phyloP scores from a whole-genome alignment of 2,888 invertebrate genomes.

The Amphimallon solstitiale region DNA sequence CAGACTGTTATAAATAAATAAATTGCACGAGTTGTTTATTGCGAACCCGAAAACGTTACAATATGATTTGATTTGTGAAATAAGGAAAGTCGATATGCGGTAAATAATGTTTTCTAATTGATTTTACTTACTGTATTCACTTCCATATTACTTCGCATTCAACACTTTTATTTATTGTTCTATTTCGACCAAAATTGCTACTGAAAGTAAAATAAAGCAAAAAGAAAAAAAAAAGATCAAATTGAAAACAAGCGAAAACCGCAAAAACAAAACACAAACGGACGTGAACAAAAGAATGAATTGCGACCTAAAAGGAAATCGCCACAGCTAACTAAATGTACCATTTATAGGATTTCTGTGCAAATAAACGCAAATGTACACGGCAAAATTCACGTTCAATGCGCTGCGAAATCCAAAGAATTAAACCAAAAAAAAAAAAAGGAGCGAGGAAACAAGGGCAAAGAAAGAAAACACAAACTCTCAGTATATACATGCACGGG shows the following conservation, averaged over 20 bases:
- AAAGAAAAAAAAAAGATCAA: neutral
- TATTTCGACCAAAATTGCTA: no score
- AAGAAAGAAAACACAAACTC: slow-evolving; percentile 7
- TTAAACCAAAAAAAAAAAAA: neutral
- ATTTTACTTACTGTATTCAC: no score
- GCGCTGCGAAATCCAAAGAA: slow-evolving; percentile 14
- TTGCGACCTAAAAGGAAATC: slow-evolving; percentile 8
- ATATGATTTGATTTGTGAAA: no score
- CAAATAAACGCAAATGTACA: slow-evolving; percentile 9
- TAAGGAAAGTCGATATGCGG: no score
- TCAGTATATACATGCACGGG: slow-evolving; percentile 2
- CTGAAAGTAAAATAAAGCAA: no score
- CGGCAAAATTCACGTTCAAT: slow-evolving; percentile 5
- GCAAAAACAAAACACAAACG: slow-evolving; percentile 10
- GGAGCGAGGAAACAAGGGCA: slow-evolving; percentile 6
- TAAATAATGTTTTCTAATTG: no score
- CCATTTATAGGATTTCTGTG: slow-evolving; percentile 32
- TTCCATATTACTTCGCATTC: no score
- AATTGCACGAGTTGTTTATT: no score
- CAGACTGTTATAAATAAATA: no score
- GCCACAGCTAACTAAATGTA: slow-evolving; percentile 26
- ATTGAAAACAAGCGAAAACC: slow-evolving; percentile 7
- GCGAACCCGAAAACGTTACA: no score
- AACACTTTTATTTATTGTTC: no score
- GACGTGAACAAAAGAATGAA: slow-evolving; percentile 15